Percentiles rank a stretch among this genome's conserved stretches.
Conservation (phyloP, 2,797 vertebrate species). For the Labeo calbasu region DNA sequence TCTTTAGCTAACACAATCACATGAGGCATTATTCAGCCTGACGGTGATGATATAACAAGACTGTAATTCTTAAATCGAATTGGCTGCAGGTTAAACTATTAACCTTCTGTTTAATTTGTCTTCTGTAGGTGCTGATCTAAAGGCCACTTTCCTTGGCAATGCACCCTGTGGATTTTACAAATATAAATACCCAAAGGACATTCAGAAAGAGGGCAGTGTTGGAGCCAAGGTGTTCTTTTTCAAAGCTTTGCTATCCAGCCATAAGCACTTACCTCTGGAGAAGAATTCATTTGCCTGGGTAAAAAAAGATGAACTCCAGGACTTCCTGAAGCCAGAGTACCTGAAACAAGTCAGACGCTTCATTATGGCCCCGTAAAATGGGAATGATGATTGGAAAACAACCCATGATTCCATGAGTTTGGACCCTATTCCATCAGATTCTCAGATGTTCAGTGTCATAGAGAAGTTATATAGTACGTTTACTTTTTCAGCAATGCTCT, state of each 20-base stretch:
- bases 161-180: slow-evolving; percentile 94
- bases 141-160: slow-evolving; percentile 90
- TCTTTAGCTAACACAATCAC: too few relatives aligned
- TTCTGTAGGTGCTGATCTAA: slow-evolving; percentile 77
- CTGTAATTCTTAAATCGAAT: not conserved
- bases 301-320: slow-evolving; percentile 86
- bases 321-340: slow-evolving; percentile 88
- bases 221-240: slow-evolving; percentile 97
- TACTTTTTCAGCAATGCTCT: too few relatives aligned
- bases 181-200: slow-evolving; percentile 87
- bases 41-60: not conserved
- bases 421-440: not conserved
- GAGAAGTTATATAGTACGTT: not conserved
- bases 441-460: not conserved
- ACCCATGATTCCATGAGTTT: not conserved
- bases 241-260: slow-evolving; percentile 86
- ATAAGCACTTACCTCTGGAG: slow-evolving; percentile 53
- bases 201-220: slow-evolving; percentile 76
- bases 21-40: not conserved
- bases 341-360: slow-evolving; percentile 84
- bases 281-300: slow-evolving; percentile 81
- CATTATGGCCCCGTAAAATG: slow-evolving; percentile 79
- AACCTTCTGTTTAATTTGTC: slow-evolving; percentile 15
- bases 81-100: not conserved
- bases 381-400: not conserved